These are phyloP conservation scores for Apis florea DNA, from an alignment of 1,140 invertebrate genomes.

Conservation along the genomic window DNA sequence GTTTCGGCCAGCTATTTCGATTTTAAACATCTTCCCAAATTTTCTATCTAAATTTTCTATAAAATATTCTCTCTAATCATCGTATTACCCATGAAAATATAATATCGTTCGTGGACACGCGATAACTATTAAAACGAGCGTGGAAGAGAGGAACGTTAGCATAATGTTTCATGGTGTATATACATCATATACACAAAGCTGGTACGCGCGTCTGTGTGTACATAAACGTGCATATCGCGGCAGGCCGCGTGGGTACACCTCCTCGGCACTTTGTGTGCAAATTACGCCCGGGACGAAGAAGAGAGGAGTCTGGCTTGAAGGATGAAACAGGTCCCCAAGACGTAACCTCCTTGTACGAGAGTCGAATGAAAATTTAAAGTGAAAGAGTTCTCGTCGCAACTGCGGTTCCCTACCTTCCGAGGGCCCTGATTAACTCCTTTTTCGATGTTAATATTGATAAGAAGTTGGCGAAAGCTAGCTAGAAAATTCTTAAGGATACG, in stretches of 20 bases:
- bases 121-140: slow-evolving; percentile 23
- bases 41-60: not conserved
- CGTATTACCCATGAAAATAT: slow-evolving; percentile 17
- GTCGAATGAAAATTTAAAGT: slow-evolving; percentile 70
- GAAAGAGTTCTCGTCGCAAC: slow-evolving; percentile 58
- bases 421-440: slow-evolving; percentile 34
- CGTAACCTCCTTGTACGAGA: slow-evolving; percentile 69
- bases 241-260: slow-evolving; percentile 64
- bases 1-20: too few species aligned
- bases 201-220: slow-evolving; percentile 23
- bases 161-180: slow-evolving; percentile 70
- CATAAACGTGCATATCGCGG: slow-evolving; percentile 54
- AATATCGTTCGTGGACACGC: slow-evolving; percentile 17
- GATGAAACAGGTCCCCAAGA: slow-evolving; percentile 68
- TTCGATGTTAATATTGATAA: slow-evolving; percentile 45
- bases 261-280: slow-evolving; percentile 79
- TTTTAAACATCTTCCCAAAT: too few species aligned
- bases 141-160: slow-evolving; percentile 66
- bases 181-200: slow-evolving; percentile 42
- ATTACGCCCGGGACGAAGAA: slow-evolving; percentile 73
- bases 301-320: slow-evolving; percentile 67
- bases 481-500: slow-evolving; percentile 2
- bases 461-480: not conserved
- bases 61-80: not conserved
- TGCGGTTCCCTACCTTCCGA: not conserved